Percentiles rank a stretch among this genome's conserved stretches.
phyloP scores from a whole-genome alignment of 2,113 vertebrate genomes.

The Triplophysa rosa region DNA sequence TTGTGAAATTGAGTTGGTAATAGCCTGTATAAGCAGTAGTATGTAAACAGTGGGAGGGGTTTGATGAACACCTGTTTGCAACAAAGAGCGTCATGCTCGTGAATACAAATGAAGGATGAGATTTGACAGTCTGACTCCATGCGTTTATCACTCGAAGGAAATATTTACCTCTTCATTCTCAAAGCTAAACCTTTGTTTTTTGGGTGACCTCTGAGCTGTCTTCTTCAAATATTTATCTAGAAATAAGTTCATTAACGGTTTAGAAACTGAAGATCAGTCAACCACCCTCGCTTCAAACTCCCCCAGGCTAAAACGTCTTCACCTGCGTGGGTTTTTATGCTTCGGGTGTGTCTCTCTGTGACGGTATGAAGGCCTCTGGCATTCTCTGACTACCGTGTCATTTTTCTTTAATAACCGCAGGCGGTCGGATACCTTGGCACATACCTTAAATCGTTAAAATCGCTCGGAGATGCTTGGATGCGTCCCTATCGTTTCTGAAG shows the following conservation, averaged over 20 bases:
- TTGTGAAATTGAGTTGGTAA: slow-evolving; percentile 52
- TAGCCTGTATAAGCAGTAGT: slow-evolving; percentile 47
- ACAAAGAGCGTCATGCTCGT: slow-evolving; percentile 11
- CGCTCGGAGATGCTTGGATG: background rate
- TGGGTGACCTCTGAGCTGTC: slow-evolving; percentile 1
- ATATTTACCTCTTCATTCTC: background rate
- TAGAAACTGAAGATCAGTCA: background rate
- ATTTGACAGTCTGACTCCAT: slow-evolving; percentile 7
- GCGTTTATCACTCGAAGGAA: slow-evolving; percentile 15
- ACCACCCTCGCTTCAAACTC: background rate
- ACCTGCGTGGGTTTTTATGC: background rate
- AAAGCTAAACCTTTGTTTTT: too few relatives aligned
- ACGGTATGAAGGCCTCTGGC: background rate
- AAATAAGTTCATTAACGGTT: slow-evolving; percentile 36
- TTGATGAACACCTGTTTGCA: slow-evolving; percentile 38
- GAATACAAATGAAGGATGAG: slow-evolving; percentile 22
- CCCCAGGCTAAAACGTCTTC: background rate
- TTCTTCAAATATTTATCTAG: background rate
- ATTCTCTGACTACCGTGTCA: background rate
- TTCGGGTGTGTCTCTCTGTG: background rate
- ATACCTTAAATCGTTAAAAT: slow-evolving; percentile 27
- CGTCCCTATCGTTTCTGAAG: background rate
- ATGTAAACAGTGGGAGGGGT: slow-evolving; percentile 41
- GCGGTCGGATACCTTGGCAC: slow-evolving; percentile 2
- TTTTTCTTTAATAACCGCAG: slow-evolving; percentile 11